These are phyloP conservation scores for Rhineura floridana DNA, from an alignment of 2,113 vertebrate genomes.

Conservation along the genomic window DNA sequence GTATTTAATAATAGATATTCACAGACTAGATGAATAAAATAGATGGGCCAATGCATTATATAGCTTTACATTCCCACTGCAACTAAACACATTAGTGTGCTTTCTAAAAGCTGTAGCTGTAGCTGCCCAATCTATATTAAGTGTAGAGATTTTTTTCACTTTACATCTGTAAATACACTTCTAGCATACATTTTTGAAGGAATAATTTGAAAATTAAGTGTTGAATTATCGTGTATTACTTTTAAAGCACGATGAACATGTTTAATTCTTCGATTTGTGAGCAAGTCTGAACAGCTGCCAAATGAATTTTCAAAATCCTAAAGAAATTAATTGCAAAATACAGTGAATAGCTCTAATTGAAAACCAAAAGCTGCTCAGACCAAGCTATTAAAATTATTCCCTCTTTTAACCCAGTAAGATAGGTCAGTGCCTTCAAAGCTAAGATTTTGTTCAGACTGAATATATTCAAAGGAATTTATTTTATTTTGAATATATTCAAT, in stretches of 20 bases:
- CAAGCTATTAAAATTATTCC: constrained; percentile 33
- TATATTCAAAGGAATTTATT: constrained; percentile 43
- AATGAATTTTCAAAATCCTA: not conserved
- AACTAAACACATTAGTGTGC: too few relatives aligned
- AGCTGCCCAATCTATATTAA: too few relatives aligned
- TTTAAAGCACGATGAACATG: not conserved
- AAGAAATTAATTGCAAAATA: constrained; percentile 18
- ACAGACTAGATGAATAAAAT: not conserved
- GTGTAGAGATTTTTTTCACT: too few relatives aligned
- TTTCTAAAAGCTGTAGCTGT: too few relatives aligned
- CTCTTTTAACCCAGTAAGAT: not conserved
- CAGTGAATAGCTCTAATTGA: not conserved
- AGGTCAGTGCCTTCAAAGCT: constrained; percentile 37
- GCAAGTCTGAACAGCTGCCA: not conserved
- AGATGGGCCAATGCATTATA: constrained; percentile 2
- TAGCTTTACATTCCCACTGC: not conserved
- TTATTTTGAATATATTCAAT: not conserved
- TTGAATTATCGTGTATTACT: not conserved
- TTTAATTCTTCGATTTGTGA: not conserved
- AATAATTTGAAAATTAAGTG: not conserved
- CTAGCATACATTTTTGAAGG: not conserved
- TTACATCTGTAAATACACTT: not conserved
- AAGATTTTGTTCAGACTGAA: constrained; percentile 7
- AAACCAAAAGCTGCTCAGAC: constrained; percentile 45
- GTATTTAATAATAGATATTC: not conserved